phyloP scores from a whole-genome alignment of 2,797 vertebrate genomes.

The Xerus rutilus region DNA sequence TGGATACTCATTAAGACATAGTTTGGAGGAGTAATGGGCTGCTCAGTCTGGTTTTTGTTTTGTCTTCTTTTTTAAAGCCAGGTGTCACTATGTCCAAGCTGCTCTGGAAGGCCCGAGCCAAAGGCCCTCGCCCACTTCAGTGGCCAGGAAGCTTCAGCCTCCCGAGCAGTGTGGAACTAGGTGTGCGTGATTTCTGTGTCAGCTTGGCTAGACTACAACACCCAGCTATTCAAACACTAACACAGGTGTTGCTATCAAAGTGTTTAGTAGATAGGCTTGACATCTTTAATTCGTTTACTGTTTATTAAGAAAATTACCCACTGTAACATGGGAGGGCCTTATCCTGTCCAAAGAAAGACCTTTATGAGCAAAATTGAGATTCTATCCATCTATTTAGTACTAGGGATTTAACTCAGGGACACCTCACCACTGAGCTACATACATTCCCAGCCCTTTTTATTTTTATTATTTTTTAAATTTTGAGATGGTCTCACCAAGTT shows the following conservation, averaged over 20 bases:
- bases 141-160: no score
- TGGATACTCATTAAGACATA: background rate
- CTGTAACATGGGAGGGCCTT: background rate
- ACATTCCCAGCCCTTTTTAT: no score
- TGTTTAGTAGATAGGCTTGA: background rate
- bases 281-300: background rate
- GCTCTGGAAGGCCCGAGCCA: no score
- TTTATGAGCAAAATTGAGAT: background rate
- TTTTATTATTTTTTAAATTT: no score
- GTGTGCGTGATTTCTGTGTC: background rate
- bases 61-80: background rate
- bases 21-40: background rate
- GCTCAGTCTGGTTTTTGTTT: background rate
- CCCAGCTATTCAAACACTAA: no score
- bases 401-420: no score
- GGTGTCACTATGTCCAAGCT: background rate
- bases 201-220: background rate
- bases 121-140: no score
- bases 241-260: background rate
- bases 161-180: no score
- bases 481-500: no score
- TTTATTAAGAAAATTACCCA: background rate
- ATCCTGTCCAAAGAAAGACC: background rate
- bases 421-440: no score
- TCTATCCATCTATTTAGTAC: no score